Evolutionary conservation across 2,888 invertebrate species (phyloP), one percentile per base, ranked within the genome.

Genomic region (Folsomia candida): DNA sequence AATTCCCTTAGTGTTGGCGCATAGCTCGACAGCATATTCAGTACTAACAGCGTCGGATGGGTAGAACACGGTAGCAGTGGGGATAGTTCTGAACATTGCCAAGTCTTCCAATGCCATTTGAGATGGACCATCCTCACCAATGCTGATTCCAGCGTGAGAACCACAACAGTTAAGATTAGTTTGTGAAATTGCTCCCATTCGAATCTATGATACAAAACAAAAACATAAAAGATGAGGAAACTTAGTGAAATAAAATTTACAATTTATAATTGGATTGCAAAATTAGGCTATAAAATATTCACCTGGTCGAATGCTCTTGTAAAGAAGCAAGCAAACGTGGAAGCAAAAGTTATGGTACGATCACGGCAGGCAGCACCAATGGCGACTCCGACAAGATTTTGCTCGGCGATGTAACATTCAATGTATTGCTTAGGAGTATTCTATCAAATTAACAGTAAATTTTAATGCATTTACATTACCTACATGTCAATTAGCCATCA

Each of bases 61-160:
- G 81, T 89, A 89, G 82, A 89, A 88, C 20, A 90, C 88, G 1
- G 88, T 88, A 47, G 86, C 83, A n/a, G 85, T 91, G 67, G 97
- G 95, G 77, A 99, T 88, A 2, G 92, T 84, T 57, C 98, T 88
- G 89, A 99, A 99, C 87, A 99, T 87, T 0, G 96, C 93, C 71
- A 99, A 83, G 84, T 99, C 99, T 85, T 99, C 99, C n/a, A 99
- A 87, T 2, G 95, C 99, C 99, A 99, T 99, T 86, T 99, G 99
- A 69, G 94, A 94, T 22, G 99, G 98, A 0, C 98, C 98, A 85
- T 98, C 98, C 85, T 97, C 97, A 37, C 97, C 99, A 85, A 99
- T 99, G 81, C 95, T 95, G 25, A 97, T 92, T 58, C 99, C 99
- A 84, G 94, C 96, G 85, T 99, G 99, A 0, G 98, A 98, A 0